A percentile compares a stretch with the other conserved stretches of the same genome.
phyloP scores from a whole-genome alignment of 64 coral and sea anemone species.

The Montipora capricornis region DNA sequence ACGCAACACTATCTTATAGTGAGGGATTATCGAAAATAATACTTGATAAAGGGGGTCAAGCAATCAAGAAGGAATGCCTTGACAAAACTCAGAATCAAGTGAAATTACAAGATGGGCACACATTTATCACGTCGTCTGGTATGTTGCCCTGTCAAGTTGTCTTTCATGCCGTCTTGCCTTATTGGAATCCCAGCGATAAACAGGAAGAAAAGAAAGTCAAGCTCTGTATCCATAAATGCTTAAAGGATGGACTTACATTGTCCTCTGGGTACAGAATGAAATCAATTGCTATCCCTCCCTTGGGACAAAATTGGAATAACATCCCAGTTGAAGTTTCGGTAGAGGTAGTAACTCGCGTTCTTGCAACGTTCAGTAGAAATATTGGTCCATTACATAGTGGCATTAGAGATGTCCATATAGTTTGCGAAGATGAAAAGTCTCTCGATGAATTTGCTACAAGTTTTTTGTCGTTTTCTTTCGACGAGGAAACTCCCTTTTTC shows the following conservation, averaged over 20 bases:
- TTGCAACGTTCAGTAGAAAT: not conserved
- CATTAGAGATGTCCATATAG: not conserved
- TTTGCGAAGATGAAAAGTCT: conserved; percentile 7
- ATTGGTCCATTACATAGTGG: conserved; percentile 19
- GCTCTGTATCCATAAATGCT: not conserved
- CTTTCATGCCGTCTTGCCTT: conserved; percentile 12
- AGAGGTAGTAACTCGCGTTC: not conserved
- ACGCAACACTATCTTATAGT: not conserved
- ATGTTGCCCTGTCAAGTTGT: not conserved
- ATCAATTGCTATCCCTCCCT: conserved; percentile 5
- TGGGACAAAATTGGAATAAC: conserved; percentile 17
- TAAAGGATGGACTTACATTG: not conserved
- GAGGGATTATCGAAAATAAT: not conserved
- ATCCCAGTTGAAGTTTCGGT: conserved; percentile 8
- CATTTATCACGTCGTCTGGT: not conserved
- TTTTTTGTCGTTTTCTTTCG: not conserved
- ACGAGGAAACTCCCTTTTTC: not conserved
- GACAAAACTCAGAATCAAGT: not conserved
- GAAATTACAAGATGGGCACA: not conserved
- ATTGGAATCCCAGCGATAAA: not conserved
- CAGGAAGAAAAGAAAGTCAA: not conserved
- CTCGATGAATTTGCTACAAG: not conserved
- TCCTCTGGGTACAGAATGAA: conserved; percentile 15
- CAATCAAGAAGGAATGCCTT: not conserved
- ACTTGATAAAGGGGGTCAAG: not conserved